Conservation (phyloP, 1,140 invertebrate genomes). For the Pachyrhynchus sulphureomaculatus region DNA sequence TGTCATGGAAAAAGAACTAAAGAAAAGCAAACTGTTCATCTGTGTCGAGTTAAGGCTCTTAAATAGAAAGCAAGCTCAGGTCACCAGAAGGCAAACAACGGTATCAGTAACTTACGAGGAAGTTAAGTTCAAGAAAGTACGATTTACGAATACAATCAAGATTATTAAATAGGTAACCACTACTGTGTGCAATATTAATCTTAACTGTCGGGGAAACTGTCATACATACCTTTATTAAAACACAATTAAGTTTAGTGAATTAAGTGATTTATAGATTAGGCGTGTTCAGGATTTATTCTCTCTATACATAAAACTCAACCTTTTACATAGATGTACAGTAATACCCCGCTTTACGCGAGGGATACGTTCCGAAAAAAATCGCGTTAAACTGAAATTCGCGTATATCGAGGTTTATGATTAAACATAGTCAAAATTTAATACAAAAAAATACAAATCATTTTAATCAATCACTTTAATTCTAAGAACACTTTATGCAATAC, state of each 20-base stretch:
- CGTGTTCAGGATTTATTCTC: not conserved
- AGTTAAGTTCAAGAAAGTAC: conserved; percentile 23
- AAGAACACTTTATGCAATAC: too few species aligned
- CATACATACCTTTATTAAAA: conserved; percentile 25
- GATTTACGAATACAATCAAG: conserved; percentile 31
- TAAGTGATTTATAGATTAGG: conserved; percentile 15
- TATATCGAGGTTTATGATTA: too few species aligned
- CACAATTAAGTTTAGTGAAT: conserved; percentile 7
- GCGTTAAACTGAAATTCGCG: too few species aligned
- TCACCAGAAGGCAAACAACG: conserved; percentile 22
- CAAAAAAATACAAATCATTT: too few species aligned
- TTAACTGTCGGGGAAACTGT: conserved; percentile 19
- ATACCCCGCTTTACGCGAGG: too few species aligned
- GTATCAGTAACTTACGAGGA: conserved; percentile 21
- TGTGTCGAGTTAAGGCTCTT: not conserved
- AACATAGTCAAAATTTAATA: too few species aligned
- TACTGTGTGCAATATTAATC: conserved; percentile 32
- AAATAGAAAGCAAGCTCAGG: conserved; percentile 1
- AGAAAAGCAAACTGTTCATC: not conserved
- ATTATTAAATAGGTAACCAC: conserved; percentile 31
- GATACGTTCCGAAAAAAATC: too few species aligned
- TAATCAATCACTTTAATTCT: too few species aligned
- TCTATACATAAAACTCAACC: too few species aligned
- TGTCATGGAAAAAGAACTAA: too few species aligned
- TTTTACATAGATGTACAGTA: too few species aligned